Percentiles rank a stretch among this genome's conserved stretches.
These are phyloP conservation scores for Patella caerulea DNA, from an alignment of 2,888 invertebrate genomes.

Conservation along the genomic window DNA sequence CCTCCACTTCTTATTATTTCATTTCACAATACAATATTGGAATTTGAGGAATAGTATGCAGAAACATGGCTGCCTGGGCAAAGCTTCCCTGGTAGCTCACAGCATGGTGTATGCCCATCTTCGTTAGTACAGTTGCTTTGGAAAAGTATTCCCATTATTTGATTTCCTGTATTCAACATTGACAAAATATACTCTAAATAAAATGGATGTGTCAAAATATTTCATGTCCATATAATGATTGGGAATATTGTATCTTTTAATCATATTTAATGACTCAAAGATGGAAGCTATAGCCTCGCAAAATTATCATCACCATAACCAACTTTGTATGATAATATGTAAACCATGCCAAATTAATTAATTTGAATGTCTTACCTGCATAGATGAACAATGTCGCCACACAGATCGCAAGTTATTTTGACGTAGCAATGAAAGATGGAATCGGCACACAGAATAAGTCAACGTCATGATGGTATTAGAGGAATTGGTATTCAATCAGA, in stretches of 20 bases:
- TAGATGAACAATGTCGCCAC: constrained; percentile 3
- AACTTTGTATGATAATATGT: constrained; percentile 23
- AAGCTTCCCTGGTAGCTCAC: too few species aligned
- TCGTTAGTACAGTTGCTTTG: too few species aligned
- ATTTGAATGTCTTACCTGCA: constrained; percentile 20
- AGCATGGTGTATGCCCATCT: too few species aligned
- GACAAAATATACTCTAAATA: too few species aligned
- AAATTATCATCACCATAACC: constrained; percentile 1
- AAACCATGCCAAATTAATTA: constrained; percentile 12
- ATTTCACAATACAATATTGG: too few species aligned
- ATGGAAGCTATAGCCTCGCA: background rate
- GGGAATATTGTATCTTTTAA: background rate
- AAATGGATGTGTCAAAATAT: too few species aligned
- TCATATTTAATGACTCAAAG: background rate
- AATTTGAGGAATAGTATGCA: too few species aligned
- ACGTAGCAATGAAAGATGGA: constrained; percentile 41
- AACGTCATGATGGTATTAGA: constrained; percentile 31
- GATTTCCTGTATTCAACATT: too few species aligned
- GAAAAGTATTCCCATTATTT: too few species aligned
- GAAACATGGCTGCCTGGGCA: too few species aligned
- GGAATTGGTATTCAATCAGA: background rate
- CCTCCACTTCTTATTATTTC: too few species aligned
- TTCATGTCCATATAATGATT: background rate
- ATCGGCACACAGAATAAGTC: constrained; percentile 42
- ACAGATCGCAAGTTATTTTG: constrained; percentile 16